Evolutionary conservation across 2,113 vertebrate genomes (phyloP), one percentile per base, ranked within the genome.

Genomic region (Chaenogobius annularis): DNA sequence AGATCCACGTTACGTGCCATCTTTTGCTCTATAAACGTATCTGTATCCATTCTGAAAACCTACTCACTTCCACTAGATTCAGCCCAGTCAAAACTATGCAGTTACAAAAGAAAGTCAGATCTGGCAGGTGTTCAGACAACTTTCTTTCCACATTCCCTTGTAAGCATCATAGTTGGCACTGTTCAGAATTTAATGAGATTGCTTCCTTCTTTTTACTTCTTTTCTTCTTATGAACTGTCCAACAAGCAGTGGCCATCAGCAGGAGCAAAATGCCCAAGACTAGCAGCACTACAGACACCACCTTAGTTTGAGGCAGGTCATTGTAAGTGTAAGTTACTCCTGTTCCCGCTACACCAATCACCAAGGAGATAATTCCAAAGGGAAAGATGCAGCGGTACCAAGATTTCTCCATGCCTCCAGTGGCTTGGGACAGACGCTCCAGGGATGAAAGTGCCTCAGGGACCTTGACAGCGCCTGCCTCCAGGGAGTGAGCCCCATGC

Each of bases 381-480:
- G 95, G 95, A 83, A 98, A 95, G 83, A 98, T 91, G 86, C 96
- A 98, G 82, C 94, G 94, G 85, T 96, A 95, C 95, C 96, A 98
- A 43, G 95, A 98, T 87, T 95, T 95, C 90, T 96, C 96, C 0
- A 95, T 95, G 64, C 96, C 94, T 0, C 96, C 94, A 0, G 95
- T 96, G 85, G 95, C 96, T 89, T 96, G 91, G 0, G 95, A 95
- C 75, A 97, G 93, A 68, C 94, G 93, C 70, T 94, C 93, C 47
- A 96, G 89, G 0, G 93, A 94, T 0, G 94, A 93, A 0, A 95
- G 92, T 50, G 94, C 92, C 14, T 96, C 95, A 0, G 93, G 93
- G 55, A 93, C 92, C 23, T 94, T 93, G 83, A 92, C 76, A 0
- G 84, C 69, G 12, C 88, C 83, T 10, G 79, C 73, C 35, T 92